Evolutionary conservation across 2,888 invertebrate species (phyloP), one percentile per base, ranked within the genome.

Genomic region (Pterostichus madidus): DNA sequence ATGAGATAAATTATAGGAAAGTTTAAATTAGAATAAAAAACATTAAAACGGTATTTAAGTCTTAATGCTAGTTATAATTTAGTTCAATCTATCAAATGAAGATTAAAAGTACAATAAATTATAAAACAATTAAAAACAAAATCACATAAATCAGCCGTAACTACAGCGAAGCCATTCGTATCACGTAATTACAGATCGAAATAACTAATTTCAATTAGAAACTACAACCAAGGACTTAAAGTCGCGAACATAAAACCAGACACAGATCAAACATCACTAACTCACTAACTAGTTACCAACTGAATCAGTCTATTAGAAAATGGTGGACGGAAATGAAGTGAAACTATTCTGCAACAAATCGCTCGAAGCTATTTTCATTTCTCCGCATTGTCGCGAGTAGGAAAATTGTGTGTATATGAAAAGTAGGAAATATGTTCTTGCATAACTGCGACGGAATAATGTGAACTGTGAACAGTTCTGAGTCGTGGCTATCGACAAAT

Each of bases 141-240:
- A 17, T n/a, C 7, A 64, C 8, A 31, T 64, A 31, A 59, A 32
- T 64, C 35, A 13, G 2, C 2, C 35, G 10, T 32, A 32, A 64
- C 32, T 64, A 64, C 31, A 2, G 0, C 5, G 31, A 59, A 35
- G 32, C 32, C 64, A 64, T 35, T 32, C 35, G 13, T 5, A 10
- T 64, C 32, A 32, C 32, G 11, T 31, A 64, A 64, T 64, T 64
- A 64, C 32, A 32, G 8, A 32, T 64, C 11, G 11, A 32, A 59
- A 59, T 2, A 15, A 64, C 32, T 56, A 32, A 35, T 64, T 64
- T 64, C 64, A 64, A 64, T 64, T 64, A 64, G 11, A 32, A 32
- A 64, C 31, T 31, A 64, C 5, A 2, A 39, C 3, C 7, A n/a
- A n/a, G 3, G 49, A 49, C 1, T 49, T 49, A 49, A 49, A 39